Base-by-base conservation (phyloP, 2,888 invertebrate genomes). In the Polyommatus iphigenia region DNA sequence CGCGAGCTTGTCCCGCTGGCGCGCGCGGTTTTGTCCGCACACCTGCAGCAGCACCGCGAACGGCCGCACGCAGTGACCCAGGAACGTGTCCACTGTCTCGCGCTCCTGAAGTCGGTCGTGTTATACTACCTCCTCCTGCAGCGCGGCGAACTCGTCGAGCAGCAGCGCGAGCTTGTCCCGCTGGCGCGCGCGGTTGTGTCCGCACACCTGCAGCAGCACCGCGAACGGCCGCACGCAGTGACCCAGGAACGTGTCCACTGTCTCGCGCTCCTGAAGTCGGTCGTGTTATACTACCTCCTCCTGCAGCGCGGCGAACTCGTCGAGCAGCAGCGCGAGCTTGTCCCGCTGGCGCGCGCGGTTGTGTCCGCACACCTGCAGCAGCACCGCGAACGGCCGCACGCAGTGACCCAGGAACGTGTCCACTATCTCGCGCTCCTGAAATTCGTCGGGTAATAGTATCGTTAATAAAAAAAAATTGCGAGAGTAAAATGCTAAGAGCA, bases 281-380 rank as follows among this genome's bases (percentile, higher is more conserved):
- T n/a, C n/a, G n/a, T n/a, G n/a, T n/a, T 32, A 32, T 24, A 24
- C 50, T 36, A 97, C 98, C 95, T 99, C 98, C 86, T 98, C 98
- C 90, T 99, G 99, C 72, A 99, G 92, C 41, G 96, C 95, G 1
- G 97, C 97, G 86, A 99, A 97, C 83, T 99, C 99, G 86, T 98
- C 98, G 71, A 99, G 94, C 78, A 99, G 92, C 84, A 98, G 95
- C 0, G 98, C 98, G 78, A 99, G 94, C 91, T 98, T 99, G 88
- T 99, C 99, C 78, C 99, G 95, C 89, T 99, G 99, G 54, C 99
- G 94, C 5, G 99, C 99, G 82, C 99, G 95, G 91, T 99, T 99
- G 89, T 99, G 98, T 0, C 99, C 99, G 87, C 97, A 98, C 79
- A 98, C 96, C 85, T 98, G 97, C 79, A 99, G 94, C 78, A 99